phyloP scores from a whole-genome alignment of 1,140 invertebrate species.

The Caenorhabditis latens region DNA sequence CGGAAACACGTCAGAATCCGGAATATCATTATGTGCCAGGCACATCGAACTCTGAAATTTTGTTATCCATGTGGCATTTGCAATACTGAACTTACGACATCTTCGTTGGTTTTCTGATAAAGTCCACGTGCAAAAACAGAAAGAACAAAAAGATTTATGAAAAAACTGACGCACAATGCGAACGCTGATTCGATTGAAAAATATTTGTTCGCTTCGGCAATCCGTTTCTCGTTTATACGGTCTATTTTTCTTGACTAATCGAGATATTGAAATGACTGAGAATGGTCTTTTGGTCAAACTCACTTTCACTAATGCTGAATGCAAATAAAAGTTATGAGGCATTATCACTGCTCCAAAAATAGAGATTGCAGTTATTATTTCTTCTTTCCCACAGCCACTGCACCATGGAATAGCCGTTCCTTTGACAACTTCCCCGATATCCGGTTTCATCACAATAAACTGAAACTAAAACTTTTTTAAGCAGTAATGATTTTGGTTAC shows the following conservation, averaged over 20 bases:
- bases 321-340: slow-evolving; percentile 93
- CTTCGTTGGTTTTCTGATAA: slow-evolving; percentile 83
- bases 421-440: slow-evolving; percentile 81
- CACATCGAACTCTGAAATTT: slow-evolving; percentile 56
- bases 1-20: slow-evolving; percentile 76
- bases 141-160: slow-evolving; percentile 92
- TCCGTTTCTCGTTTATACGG: slow-evolving; percentile 83
- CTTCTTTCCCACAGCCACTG: slow-evolving; percentile 82
- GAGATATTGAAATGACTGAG: not conserved
- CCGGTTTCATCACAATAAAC: slow-evolving; percentile 79
- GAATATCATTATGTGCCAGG: slow-evolving; percentile 52
- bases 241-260: slow-evolving; percentile 86
- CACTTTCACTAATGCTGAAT: slow-evolving; percentile 89
- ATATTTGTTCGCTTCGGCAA: slow-evolving; percentile 89
- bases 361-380: slow-evolving; percentile 87
- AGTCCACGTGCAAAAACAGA: slow-evolving; percentile 89
- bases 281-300: not conserved
- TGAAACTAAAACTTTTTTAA: not conserved
- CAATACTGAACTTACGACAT: slow-evolving; percentile 79
- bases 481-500: not conserved
- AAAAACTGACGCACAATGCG: slow-evolving; percentile 87
- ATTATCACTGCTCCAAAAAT: slow-evolving; percentile 92
- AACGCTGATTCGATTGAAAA: slow-evolving; percentile 88
- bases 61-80: not conserved
- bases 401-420: slow-evolving; percentile 89